phyloP scores from a whole-genome alignment of 2,888 invertebrate genomes.

The Tridacna crocea region DNA sequence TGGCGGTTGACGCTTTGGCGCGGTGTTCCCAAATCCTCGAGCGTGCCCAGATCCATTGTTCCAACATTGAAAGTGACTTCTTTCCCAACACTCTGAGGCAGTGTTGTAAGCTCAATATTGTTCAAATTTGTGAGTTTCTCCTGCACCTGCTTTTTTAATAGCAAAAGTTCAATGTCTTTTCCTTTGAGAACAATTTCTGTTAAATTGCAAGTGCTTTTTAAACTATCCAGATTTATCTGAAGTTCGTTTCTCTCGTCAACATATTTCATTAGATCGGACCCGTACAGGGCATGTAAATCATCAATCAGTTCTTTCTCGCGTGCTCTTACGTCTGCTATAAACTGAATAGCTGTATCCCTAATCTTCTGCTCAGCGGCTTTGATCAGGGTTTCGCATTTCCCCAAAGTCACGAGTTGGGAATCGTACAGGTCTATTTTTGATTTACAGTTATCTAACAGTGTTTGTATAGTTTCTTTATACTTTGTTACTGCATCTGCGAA shows the following conservation, averaged over 20 bases:
- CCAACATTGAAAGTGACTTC: slow-evolving; percentile 81
- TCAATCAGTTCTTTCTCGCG: slow-evolving; percentile 83
- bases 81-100: slow-evolving; percentile 81
- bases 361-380: slow-evolving; percentile 83
- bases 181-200: slow-evolving; percentile 84
- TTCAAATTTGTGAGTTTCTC: slow-evolving; percentile 82
- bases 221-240: slow-evolving; percentile 80
- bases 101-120: slow-evolving; percentile 78
- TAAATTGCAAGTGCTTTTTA: slow-evolving; percentile 84
- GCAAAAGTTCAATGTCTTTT: slow-evolving; percentile 84
- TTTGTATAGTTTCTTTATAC: slow-evolving; percentile 83
- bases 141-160: slow-evolving; percentile 84
- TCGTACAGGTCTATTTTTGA: slow-evolving; percentile 81
- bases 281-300: slow-evolving; percentile 82
- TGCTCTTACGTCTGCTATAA: slow-evolving; percentile 82
- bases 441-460: slow-evolving; percentile 80
- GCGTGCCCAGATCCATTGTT: slow-evolving; percentile 80
- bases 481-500: slow-evolving; percentile 83
- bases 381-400: slow-evolving; percentile 81
- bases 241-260: slow-evolving; percentile 80
- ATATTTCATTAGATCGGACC: slow-evolving; percentile 82
- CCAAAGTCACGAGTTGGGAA: slow-evolving; percentile 76
- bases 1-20: slow-evolving; percentile 64
- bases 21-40: slow-evolving; percentile 80
- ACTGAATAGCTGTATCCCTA: slow-evolving; percentile 82